These are phyloP conservation scores for Oxyscelio sp. DNA, from an alignment of 2,888 invertebrate genomes.

Conservation along the genomic window DNA sequence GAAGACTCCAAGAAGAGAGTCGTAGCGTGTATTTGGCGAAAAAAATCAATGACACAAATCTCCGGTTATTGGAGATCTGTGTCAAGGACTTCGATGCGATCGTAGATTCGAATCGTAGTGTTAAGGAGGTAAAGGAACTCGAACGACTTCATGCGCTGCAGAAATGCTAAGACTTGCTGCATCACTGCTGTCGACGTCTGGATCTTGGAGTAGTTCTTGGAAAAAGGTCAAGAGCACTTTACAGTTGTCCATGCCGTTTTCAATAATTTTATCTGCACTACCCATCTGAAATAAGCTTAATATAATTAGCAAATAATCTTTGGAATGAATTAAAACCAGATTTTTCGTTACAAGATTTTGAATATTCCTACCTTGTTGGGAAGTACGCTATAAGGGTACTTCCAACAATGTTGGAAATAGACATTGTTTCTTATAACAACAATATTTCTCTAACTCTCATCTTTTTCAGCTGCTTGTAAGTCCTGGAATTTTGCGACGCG, in stretches of 20 bases:
- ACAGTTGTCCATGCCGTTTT: slow-evolving; percentile 11
- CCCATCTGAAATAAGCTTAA: no score
- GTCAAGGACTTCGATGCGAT: slow-evolving; percentile 52
- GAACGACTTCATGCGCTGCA: not conserved
- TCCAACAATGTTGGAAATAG: no score
- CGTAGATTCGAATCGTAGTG: slow-evolving; percentile 34
- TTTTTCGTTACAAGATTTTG: not conserved
- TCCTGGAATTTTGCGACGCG: slow-evolving; percentile 12
- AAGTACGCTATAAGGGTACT: slow-evolving; percentile 30
- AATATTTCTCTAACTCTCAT: slow-evolving; percentile 3
- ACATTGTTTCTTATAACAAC: no score
- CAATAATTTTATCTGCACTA: slow-evolving; percentile 67
- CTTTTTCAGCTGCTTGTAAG: not conserved
- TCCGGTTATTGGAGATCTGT: no score
- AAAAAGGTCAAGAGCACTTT: not conserved
- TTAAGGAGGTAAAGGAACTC: not conserved
- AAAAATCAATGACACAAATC: slow-evolving; percentile 45
- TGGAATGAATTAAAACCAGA: no score
- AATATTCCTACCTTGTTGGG: slow-evolving; percentile 23
- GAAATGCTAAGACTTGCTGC: not conserved
- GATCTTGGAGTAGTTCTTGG: not conserved
- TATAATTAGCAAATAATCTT: no score
- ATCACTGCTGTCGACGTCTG: slow-evolving; percentile 1
- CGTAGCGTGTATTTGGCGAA: slow-evolving; percentile 42
- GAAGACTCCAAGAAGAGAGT: slow-evolving; percentile 21